Evolutionary conservation across 1,140 invertebrate species (phyloP), one percentile per base, ranked within the genome.

Genomic region (Drosophila neocordata): DNA sequence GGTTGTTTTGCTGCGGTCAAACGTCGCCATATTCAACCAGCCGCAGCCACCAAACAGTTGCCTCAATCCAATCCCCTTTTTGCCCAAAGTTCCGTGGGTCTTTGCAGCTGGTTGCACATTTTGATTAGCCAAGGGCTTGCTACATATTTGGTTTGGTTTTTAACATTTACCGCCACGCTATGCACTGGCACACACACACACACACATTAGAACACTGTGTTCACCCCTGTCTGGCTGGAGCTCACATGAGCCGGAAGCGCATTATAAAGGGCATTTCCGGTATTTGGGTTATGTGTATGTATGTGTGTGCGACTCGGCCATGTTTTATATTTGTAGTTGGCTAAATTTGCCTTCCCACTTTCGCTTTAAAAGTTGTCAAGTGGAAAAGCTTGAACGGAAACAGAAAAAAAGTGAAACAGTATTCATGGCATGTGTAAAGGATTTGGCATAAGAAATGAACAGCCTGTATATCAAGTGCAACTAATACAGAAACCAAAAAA

Each of bases 221-320:
- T 44, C 11, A 12, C 58, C 20, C 57, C 65, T 69, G 81, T 87
- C 82, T 85, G 82, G 55, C n/a, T 38, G 15, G 15, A 11, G 48
- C 70, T 62, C 73, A 75, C 72, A 82, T 75, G 82, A 87, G 82
- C 82, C 82, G 82, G 82, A 87, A 87, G 82, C 82, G 83, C 68
- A 82, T 78, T 85, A 82, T 87, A 85, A 87, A 78, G 74, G 83
- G 82, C 82, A 82, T 87, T 85, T 85, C 82, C 82, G 82, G 82
- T 85, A 85, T 85, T 85, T 85, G 81, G 78, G 66, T 82, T 69
- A 53, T 68, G 58, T 60, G 11, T 27, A 44, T 15, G 55, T 48
- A 27, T 58, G 41, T 24, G 38, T 22, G 35, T 44, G 15, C 6
- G 38, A 20, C 12, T 38, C 35, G 41, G 27, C 58, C 38, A 35